Conservation (phyloP, 2,797 vertebrate genomes). For the Pangasius mekongensis region DNA sequence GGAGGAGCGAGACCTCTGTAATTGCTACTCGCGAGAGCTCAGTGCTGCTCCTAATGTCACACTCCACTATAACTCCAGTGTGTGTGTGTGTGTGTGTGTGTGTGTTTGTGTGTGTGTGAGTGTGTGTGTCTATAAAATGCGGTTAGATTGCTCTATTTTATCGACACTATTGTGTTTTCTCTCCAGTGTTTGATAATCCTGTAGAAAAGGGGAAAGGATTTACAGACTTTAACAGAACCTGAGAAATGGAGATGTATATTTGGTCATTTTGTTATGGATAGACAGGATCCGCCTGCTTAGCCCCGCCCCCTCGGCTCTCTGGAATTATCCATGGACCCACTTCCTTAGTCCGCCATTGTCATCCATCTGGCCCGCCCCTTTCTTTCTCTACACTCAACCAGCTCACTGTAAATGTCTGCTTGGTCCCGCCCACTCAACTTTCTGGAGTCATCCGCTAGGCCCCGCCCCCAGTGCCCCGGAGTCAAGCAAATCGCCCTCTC, state of each 20-base stretch:
- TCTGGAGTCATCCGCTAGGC: neutral
- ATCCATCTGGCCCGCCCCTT: neutral
- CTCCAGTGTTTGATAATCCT: neutral
- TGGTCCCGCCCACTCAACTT: neutral
- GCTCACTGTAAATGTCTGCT: neutral
- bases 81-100: neutral
- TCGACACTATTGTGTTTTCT: neutral
- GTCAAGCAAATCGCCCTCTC: neutral
- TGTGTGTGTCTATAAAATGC: neutral
- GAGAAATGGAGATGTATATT: neutral
- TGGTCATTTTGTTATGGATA: neutral
- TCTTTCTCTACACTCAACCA: neutral
- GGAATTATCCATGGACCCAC: neutral
- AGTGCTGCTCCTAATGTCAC: conserved; percentile 77
- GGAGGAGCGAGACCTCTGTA: conserved; percentile 69
- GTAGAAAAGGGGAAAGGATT: neutral
- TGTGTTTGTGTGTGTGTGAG: neutral
- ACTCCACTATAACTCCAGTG: conserved; percentile 72
- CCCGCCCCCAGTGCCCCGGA: neutral
- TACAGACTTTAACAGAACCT: neutral
- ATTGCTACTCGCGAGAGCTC: conserved; percentile 75
- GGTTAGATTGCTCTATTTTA: neutral
- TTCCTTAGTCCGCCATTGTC: neutral
- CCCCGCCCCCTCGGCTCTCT: neutral
- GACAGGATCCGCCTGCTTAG: neutral